Evolutionary conservation across 2,888 invertebrate species (phyloP), one percentile per base, ranked within the genome.

Genomic region (Eristalis arbustorum): DNA sequence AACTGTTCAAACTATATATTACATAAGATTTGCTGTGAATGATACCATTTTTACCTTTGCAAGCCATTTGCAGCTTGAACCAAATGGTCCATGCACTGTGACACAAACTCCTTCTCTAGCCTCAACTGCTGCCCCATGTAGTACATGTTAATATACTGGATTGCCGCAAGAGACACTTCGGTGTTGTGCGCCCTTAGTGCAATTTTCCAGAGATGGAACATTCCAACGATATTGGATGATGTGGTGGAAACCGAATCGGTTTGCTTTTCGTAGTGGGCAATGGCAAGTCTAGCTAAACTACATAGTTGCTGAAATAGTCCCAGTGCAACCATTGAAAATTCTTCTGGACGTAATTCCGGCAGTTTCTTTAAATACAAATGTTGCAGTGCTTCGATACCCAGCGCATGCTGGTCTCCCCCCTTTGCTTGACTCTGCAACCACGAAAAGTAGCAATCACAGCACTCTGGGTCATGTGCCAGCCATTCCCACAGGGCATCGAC

Each of bases 201-300:
- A 84, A 98, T 98, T 92, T 97, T 97, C 98, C 98, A 98, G 89
- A 98, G 93, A 90, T 98, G 98, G 92, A 97, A 97, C 97, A 98
- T 98, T 14, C 98, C 98, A 14, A 97, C 95, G 34, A 96, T 95
- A 92, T 96, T 96, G 88, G 93, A 91, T 25, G 91, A 91, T 25
- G 91, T 91, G 6, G 91, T 89, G 5, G 90, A 89, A 64, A 91
- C 89, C 25, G 90, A 89, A 25, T 92, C 92, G 13, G 90, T 91
- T 89, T 91, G 91, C 71, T 93, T 93, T 67, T 95, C 95, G 88
- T 94, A 94, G 88, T 96, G 95, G 10, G 95, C 96, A 1, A 96
- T 95, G 34, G 97, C 96, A 91, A 97, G 95, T 66, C 97, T 95
- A 0, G 98, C 97, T 89, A 98, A 93, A 91, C 96, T 97, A 91